Base-by-base conservation (phyloP, 2,888 invertebrate species). In the Agrochola lychnidis region DNA sequence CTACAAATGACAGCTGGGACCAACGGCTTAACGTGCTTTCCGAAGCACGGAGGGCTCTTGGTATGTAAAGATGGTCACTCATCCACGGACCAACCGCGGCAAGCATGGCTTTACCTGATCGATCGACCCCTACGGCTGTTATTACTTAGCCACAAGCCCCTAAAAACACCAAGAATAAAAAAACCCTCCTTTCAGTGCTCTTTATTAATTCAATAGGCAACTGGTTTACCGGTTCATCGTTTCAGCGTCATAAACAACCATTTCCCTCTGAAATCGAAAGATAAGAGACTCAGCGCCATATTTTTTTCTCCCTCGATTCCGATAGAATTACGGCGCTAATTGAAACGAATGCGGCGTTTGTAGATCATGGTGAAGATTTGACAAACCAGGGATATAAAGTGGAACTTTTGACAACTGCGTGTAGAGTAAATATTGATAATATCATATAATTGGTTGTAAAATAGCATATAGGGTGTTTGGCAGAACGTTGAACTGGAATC, bases 241-340 rank as follows among this genome's bases (percentile, higher is more conserved):
- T 48, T 63, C 16, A 57, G 22, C 22, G 66, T 69, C 67, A 64
- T 76, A 85, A 83, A 85, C 73, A 70, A 76, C 22, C 53, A 16
- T 59, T 70, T 73, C 45, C 57, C 57, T 53, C 82, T 76, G 75
- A 70, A 82, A 66, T 69, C 57, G 25, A 16, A 57, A 76, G 86
- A 76, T 82, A 85, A 85, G 61, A 45, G 61, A 40, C 51, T 73
- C 51, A 64, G 57, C 61, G 56, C 63, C 64, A 76, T 76, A 81
- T 57, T 61, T 84, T 79, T 71, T 82, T 56, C 59, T 7, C 63
- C 53, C 67, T 45, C 63, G n/a, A 66, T 63, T 53, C 45, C 73
- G 61, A 73, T 76, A 73, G 70, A 75, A 81, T 85, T 72, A 67
- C 61, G 22, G 12, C 0, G 30, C 70, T 83, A 85, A 85, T 83